A percentile compares a stretch with the other conserved stretches of the same genome.
These are phyloP conservation scores for Falco peregrinus DNA, from an alignment of 2,797 vertebrate genomes.

Conservation along the genomic window DNA sequence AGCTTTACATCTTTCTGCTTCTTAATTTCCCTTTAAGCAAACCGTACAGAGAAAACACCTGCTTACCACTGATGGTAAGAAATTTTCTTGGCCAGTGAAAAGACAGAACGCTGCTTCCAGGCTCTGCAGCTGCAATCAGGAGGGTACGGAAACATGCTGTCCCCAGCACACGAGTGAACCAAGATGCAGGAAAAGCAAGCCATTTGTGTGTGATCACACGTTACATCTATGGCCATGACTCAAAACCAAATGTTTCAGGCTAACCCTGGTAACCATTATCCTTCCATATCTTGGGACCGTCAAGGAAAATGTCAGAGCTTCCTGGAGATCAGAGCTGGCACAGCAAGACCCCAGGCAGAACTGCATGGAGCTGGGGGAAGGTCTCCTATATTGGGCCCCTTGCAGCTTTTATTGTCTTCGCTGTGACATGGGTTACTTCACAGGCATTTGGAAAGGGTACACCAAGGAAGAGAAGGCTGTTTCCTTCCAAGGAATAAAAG, in stretches of 20 bases:
- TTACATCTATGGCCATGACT: neutral
- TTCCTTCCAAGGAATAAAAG: neutral
- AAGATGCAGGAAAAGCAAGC: neutral
- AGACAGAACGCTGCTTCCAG: slow-evolving; percentile 37
- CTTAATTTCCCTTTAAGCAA: slow-evolving; percentile 21
- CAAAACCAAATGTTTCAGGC: neutral
- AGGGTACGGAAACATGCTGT: neutral
- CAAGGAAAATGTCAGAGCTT: slow-evolving; percentile 39
- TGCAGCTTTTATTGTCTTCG: neutral
- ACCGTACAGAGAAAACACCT: neutral
- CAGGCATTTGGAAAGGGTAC: neutral
- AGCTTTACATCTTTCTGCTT: slow-evolving; percentile 30
- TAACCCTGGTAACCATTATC: neutral
- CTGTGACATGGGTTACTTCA: neutral
- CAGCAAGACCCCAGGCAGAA: neutral
- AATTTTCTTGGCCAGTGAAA: slow-evolving; percentile 50
- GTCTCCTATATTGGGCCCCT: neutral
- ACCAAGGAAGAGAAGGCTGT: neutral
- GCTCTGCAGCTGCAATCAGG: neutral
- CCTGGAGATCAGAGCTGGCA: neutral
- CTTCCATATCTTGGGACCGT: neutral
- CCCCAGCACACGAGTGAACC: slow-evolving; percentile 9
- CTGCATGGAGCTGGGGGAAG: neutral
- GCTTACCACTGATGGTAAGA: slow-evolving; percentile 32
- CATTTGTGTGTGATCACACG: neutral